phyloP scores from a whole-genome alignment of 1,140 invertebrate genomes.

The Drosophila rhopaloa region DNA sequence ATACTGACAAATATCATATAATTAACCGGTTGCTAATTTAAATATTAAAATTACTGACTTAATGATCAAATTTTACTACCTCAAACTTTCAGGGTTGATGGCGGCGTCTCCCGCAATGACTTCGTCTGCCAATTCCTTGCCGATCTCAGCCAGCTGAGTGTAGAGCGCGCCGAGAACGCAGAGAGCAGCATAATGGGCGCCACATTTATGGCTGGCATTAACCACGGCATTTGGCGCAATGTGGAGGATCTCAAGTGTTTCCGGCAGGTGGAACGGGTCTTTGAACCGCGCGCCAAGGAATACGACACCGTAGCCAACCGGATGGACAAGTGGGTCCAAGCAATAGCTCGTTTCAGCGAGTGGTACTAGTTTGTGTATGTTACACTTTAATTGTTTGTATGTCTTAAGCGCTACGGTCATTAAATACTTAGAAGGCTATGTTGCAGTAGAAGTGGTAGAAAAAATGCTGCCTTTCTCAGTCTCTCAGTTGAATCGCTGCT shows the following conservation, averaged over 20 bases:
- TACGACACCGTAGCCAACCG: slow-evolving; percentile 84
- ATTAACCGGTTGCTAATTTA: too few species aligned
- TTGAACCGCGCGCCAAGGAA: slow-evolving; percentile 86
- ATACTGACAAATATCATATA: too few species aligned
- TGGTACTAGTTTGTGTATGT: slow-evolving; percentile 86
- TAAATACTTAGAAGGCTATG: slow-evolving; percentile 48
- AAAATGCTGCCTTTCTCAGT: slow-evolving; percentile 43
- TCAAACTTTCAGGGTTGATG: slow-evolving; percentile 90
- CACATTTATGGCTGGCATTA: slow-evolving; percentile 92
- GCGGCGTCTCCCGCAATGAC: slow-evolving; percentile 96
- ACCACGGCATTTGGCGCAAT: slow-evolving; percentile 91
- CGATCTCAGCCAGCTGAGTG: slow-evolving; percentile 90
- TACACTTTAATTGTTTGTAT: slow-evolving; percentile 12
- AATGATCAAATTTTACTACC: too few species aligned
- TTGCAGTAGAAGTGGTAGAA: slow-evolving; percentile 14
- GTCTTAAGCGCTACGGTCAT: slow-evolving; percentile 43
- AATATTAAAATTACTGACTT: too few species aligned
- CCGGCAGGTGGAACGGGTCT: slow-evolving; percentile 87
- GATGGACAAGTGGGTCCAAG: slow-evolving; percentile 88
- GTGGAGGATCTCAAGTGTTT: slow-evolving; percentile 88
- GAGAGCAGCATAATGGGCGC: slow-evolving; percentile 93
- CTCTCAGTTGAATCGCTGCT: slow-evolving; percentile 86
- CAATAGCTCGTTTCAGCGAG: slow-evolving; percentile 88
- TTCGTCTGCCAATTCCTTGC: slow-evolving; percentile 95
- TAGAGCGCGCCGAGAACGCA: slow-evolving; percentile 88